Evolutionary conservation across 1,140 invertebrate genomes (phyloP).

Genomic region (Trachymyrmex cornetzi): DNA sequence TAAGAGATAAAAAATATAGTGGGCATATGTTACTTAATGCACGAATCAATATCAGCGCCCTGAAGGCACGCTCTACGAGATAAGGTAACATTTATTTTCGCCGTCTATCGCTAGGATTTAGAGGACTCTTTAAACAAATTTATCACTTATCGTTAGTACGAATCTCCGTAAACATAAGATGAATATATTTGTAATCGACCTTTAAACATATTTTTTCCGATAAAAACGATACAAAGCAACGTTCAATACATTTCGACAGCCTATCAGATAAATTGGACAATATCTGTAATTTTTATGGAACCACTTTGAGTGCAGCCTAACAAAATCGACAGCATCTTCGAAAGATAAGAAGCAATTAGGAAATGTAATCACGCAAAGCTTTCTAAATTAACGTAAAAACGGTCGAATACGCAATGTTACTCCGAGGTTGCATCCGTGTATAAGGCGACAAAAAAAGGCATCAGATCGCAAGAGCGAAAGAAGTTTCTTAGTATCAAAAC

Average conservation of each 20-base stretch:
- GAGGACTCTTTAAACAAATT: background rate
- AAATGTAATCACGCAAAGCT: background rate
- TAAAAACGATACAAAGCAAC: background rate
- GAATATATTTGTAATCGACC: background rate
- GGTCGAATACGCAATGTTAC: background rate
- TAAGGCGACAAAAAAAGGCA: background rate
- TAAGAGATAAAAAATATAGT: background rate
- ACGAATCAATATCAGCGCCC: background rate
- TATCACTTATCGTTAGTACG: slow-evolving; percentile 10
- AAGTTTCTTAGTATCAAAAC: slow-evolving; percentile 21
- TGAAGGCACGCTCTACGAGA: background rate
- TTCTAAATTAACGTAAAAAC: slow-evolving; percentile 19
- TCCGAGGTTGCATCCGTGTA: background rate
- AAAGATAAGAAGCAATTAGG: background rate
- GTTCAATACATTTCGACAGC: background rate
- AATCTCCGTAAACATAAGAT: slow-evolving; percentile 20
- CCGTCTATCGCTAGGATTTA: too few relatives aligned
- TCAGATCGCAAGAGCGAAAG: background rate
- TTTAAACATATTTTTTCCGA: slow-evolving; percentile 28
- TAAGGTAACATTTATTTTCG: slow-evolving; percentile 15
- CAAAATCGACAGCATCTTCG: background rate
- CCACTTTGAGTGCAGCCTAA: background rate
- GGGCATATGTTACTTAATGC: background rate
- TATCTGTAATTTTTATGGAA: background rate
- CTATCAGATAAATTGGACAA: background rate